A percentile compares a stretch with the other conserved stretches of the same genome.
These are phyloP conservation scores for Cataglyphis livida DNA, from an alignment of 2,888 invertebrate genomes.

Conservation along the genomic window DNA sequence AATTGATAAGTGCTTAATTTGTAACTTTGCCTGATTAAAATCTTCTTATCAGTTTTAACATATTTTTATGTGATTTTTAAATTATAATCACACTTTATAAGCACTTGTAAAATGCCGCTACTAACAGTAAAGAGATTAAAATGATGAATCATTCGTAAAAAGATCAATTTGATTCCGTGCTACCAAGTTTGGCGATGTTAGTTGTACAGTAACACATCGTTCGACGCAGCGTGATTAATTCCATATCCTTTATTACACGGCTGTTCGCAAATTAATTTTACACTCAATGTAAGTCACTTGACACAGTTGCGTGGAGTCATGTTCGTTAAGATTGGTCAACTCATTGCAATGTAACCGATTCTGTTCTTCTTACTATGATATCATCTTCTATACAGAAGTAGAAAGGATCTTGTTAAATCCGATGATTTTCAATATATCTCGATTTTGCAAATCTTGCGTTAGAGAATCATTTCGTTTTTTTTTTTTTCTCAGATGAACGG, in stretches of 20 bases:
- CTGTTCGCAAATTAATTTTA: constrained; percentile 16
- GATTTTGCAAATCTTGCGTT: neutral
- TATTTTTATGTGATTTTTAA: neutral
- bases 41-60: neutral
- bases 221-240: constrained; percentile 23
- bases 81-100: neutral
- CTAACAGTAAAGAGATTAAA: constrained; percentile 21
- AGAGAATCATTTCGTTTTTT: neutral
- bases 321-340: neutral
- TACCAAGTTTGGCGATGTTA: neutral
- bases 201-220: neutral
- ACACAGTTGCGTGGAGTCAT: neutral
- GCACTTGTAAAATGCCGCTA: neutral
- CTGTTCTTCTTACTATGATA: neutral
- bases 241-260: constrained; percentile 6
- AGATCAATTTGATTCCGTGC: neutral
- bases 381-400: neutral
- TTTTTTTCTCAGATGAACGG: neutral
- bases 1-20: neutral
- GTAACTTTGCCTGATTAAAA: neutral
- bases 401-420: neutral
- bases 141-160: constrained; percentile 12
- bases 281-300: constrained; percentile 16
- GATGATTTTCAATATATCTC: neutral
- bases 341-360: constrained; percentile 2